Conservation (phyloP, 2,113 vertebrate species). For the Antechinus flavipes region DNA sequence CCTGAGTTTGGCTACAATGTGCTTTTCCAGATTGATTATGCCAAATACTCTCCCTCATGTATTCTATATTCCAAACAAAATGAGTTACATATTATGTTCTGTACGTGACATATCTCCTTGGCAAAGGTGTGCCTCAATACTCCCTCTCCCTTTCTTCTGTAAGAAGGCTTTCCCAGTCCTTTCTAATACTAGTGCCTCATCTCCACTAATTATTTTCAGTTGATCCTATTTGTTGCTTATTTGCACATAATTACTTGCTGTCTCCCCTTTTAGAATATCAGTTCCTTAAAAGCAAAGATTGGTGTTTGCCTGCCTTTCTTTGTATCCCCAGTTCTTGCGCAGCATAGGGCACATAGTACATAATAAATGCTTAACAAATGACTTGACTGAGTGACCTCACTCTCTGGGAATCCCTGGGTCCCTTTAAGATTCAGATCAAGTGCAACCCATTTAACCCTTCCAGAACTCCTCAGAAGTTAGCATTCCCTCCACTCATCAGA, state of each 20-base stretch:
- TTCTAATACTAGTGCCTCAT: not conserved
- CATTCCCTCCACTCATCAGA: not conserved
- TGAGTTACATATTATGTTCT: not conserved
- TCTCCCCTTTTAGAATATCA: not conserved
- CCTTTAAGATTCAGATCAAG: no score
- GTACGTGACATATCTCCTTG: not conserved
- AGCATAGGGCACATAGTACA: not conserved
- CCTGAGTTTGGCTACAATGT: not conserved
- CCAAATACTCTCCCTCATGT: not conserved
- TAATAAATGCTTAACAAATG: not conserved
- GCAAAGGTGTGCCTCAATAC: not conserved
- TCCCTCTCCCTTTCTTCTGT: not conserved
- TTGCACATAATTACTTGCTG: no score
- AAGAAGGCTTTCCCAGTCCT: not conserved
- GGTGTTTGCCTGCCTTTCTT: not conserved
- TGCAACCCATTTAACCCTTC: no score
- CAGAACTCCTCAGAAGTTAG: not conserved
- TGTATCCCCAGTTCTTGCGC: not conserved
- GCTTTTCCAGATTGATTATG: not conserved
- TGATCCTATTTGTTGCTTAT: not conserved
- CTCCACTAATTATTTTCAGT: not conserved
- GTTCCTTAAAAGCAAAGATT: not conserved
- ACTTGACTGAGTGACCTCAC: not conserved
- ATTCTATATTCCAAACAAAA: not conserved
- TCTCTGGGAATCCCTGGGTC: not conserved